A percentile compares a stretch with the other conserved stretches of the same genome.
These are phyloP conservation scores for Miniopterus natalensis DNA, from an alignment of 2,113 vertebrate genomes.

Conservation along the genomic window DNA sequence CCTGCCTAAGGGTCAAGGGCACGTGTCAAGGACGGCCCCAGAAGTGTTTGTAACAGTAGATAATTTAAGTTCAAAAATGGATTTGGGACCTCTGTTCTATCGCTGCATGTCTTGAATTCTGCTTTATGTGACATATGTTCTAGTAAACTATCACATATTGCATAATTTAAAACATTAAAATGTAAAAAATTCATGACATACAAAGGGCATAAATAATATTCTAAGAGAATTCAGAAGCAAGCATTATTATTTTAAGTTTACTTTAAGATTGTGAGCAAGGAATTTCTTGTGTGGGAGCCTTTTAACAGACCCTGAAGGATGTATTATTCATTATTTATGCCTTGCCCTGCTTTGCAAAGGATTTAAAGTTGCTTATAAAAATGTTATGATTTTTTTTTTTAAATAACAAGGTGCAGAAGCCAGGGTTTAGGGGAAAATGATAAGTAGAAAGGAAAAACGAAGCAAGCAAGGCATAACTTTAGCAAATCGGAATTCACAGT, in stretches of 20 bases:
- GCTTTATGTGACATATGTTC: not conserved
- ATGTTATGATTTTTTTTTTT: not conserved
- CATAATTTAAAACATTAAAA: conserved; percentile 32
- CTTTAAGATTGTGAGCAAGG: conserved; percentile 3
- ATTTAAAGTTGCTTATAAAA: conserved; percentile 41
- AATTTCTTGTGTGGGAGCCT: conserved; percentile 1
- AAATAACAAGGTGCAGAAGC: not conserved
- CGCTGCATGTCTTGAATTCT: not conserved
- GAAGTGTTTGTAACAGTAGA: not conserved
- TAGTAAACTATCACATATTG: not conserved
- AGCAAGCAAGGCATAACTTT: not conserved
- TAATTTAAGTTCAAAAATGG: not conserved
- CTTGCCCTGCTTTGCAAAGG: conserved; percentile 28
- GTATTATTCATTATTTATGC: conserved; percentile 60
- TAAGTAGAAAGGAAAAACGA: not conserved
- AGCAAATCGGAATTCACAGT: not conserved
- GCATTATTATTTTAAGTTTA: not conserved
- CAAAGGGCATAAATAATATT: conserved; percentile 6
- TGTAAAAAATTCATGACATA: not conserved
- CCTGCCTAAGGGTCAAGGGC: not conserved
- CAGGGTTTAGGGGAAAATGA: not conserved
- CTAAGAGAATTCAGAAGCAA: conserved; percentile 28
- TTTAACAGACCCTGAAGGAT: conserved; percentile 38
- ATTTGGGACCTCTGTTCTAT: not conserved
- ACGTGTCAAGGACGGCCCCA: not conserved